A percentile compares a stretch with the other conserved stretches of the same genome.
Conservation (phyloP, 2,888 invertebrate genomes). For the Criorhina ranunculi region DNA sequence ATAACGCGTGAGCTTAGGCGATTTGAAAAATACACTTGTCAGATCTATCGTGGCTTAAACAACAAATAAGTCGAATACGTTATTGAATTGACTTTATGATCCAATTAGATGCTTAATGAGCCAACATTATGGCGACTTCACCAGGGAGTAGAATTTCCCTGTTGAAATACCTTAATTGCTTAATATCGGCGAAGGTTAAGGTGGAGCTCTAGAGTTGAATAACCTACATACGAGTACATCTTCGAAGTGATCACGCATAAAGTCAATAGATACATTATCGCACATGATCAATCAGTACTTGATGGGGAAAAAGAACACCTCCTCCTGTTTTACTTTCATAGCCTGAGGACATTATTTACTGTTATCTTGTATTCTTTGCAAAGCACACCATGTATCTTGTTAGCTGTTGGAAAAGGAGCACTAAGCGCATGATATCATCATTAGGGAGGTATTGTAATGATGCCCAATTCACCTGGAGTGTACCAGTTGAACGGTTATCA, state of each 20-base stretch:
- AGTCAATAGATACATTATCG: constrained; percentile 11
- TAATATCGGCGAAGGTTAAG: too few species aligned
- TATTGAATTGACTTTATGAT: too few species aligned
- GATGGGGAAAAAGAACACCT: constrained; percentile 10
- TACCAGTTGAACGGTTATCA: constrained; percentile 27
- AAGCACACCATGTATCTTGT: neutral
- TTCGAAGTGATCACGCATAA: neutral
- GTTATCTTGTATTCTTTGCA: constrained; percentile 1
- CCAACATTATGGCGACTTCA: too few species aligned
- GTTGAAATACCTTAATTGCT: too few species aligned
- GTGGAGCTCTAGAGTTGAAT: constrained; percentile 12
- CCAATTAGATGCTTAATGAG: too few species aligned
- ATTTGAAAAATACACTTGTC: too few species aligned
- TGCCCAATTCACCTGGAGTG: constrained; percentile 36
- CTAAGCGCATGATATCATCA: constrained; percentile 30
- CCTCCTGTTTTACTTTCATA: constrained; percentile 7
- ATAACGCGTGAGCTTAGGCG: too few species aligned
- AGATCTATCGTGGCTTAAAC: too few species aligned
- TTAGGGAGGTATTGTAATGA: constrained; percentile 30
- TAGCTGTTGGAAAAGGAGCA: neutral
- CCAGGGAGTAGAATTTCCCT: too few species aligned
- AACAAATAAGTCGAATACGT: too few species aligned
- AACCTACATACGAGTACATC: neutral
- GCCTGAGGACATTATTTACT: constrained; percentile 13
- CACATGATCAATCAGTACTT: constrained; percentile 21